Conservation (phyloP, 2,888 invertebrate genomes). For the Kryphioiulus occultus region DNA sequence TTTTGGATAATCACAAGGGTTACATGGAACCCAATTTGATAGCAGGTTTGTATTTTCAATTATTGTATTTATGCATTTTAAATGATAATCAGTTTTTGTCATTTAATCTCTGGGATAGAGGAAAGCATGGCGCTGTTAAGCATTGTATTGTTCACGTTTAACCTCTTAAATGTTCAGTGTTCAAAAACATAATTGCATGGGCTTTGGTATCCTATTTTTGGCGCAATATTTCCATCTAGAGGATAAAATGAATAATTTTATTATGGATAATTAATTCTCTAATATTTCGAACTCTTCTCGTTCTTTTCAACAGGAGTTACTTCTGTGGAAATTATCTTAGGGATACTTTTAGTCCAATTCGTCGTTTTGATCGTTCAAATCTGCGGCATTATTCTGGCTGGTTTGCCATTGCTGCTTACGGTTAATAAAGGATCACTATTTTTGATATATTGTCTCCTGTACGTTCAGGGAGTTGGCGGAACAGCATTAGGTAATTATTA, state of each 20-base stretch:
- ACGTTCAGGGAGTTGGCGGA: neutral
- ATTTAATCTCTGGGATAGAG: too few species aligned
- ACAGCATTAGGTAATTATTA: neutral
- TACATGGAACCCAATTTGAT: slow-evolving; percentile 10
- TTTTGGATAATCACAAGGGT: neutral
- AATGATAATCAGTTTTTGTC: too few species aligned
- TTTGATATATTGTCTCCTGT: neutral
- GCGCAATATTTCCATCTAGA: too few species aligned
- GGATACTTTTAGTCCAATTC: neutral
- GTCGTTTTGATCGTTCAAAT: neutral
- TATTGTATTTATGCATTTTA: neutral
- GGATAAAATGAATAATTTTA: too few species aligned
- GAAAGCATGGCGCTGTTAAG: too few species aligned
- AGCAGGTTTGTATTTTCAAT: neutral
- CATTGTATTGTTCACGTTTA: too few species aligned
- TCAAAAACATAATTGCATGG: too few species aligned
- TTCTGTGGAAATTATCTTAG: neutral
- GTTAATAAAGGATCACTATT: neutral
- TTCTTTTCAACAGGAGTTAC: neutral
- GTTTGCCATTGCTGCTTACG: neutral
- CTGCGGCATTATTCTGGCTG: neutral
- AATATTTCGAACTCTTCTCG: neutral
- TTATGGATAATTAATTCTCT: too few species aligned
- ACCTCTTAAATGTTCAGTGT: too few species aligned
- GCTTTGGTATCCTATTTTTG: too few species aligned